Evolutionary conservation across 1,140 invertebrate genomes (phyloP).

Genomic region (Tetramorium simillimum): DNA sequence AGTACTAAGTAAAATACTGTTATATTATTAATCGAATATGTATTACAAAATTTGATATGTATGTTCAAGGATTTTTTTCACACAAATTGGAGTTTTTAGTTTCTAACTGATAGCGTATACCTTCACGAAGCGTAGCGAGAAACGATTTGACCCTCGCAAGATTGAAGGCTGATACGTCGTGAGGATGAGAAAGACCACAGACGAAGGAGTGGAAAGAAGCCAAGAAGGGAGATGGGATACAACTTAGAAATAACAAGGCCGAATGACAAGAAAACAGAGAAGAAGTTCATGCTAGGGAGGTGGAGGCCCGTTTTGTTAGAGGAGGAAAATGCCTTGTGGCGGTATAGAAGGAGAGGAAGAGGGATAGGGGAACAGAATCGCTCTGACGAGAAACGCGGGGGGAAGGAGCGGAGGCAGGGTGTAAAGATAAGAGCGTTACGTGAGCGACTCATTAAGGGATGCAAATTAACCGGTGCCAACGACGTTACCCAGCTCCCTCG

Average conservation of each 20-base stretch:
- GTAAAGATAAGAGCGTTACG: slow-evolving; percentile 82
- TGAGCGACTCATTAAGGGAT: slow-evolving; percentile 84
- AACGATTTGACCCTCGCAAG: slow-evolving; percentile 47
- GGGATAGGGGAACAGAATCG: slow-evolving; percentile 49
- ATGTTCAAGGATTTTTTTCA: background rate
- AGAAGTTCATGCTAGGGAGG: slow-evolving; percentile 61
- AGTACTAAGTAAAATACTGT: background rate
- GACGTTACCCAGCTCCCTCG: slow-evolving; percentile 70
- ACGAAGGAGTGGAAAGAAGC: slow-evolving; percentile 54
- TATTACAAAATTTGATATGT: background rate
- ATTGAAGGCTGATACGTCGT: slow-evolving; percentile 62
- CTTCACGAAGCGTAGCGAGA: slow-evolving; percentile 17
- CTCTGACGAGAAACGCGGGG: slow-evolving; percentile 24
- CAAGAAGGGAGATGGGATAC: slow-evolving; percentile 30
- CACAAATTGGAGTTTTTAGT: slow-evolving; percentile 47
- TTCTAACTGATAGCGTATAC: slow-evolving; percentile 13
- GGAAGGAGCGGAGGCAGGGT: slow-evolving; percentile 53
- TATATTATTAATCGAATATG: background rate
- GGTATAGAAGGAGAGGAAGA: background rate
- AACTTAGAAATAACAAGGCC: slow-evolving; percentile 79
- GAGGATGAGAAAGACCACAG: slow-evolving; percentile 53
- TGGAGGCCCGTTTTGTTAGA: slow-evolving; percentile 58
- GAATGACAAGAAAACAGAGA: slow-evolving; percentile 79
- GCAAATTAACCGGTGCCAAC: slow-evolving; percentile 83
- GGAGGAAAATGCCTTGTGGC: slow-evolving; percentile 39